A percentile compares a stretch with the other conserved stretches of the same genome.
Evolutionary conservation across 2,113 vertebrate genomes (phyloP).

Genomic region (Tauraco erythrolophus): DNA sequence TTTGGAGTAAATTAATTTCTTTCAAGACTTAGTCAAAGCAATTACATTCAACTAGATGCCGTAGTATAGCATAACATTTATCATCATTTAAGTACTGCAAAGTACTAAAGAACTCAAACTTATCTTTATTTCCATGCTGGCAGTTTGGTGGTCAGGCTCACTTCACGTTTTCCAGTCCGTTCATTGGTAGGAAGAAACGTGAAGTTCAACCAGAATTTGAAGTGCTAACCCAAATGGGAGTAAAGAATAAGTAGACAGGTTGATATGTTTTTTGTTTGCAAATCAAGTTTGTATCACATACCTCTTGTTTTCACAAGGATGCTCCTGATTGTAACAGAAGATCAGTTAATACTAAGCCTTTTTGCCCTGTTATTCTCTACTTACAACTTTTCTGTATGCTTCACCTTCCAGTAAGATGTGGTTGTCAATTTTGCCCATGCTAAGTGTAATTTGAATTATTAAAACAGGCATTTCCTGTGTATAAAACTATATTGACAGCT

Average conservation of each 20-base stretch:
- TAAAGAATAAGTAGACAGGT: not conserved
- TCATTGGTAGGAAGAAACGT: not conserved
- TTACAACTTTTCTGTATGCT: not conserved
- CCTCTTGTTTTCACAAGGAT: not conserved
- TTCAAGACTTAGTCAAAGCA: constrained; percentile 42
- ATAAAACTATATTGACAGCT: not conserved
- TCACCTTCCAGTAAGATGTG: not conserved
- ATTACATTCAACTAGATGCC: not conserved
- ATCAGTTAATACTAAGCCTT: not conserved
- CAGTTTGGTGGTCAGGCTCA: not conserved
- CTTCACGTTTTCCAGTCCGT: not conserved
- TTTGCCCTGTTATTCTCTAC: not conserved
- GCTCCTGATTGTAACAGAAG: not conserved
- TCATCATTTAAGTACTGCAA: constrained; percentile 17
- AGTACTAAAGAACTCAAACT: not conserved
- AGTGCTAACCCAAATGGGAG: not conserved
- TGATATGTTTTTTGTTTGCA: not conserved
- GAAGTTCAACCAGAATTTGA: not conserved
- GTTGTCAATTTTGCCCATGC: not conserved
- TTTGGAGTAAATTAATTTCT: constrained; percentile 35
- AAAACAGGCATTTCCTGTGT: not conserved
- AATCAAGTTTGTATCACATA: not conserved
- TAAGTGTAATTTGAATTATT: not conserved
- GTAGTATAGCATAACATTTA: not conserved
- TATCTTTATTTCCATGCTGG: constrained; percentile 21